Evolutionary conservation across 2,797 vertebrate species (phyloP).

Genomic region (Rhincodon typus): DNA sequence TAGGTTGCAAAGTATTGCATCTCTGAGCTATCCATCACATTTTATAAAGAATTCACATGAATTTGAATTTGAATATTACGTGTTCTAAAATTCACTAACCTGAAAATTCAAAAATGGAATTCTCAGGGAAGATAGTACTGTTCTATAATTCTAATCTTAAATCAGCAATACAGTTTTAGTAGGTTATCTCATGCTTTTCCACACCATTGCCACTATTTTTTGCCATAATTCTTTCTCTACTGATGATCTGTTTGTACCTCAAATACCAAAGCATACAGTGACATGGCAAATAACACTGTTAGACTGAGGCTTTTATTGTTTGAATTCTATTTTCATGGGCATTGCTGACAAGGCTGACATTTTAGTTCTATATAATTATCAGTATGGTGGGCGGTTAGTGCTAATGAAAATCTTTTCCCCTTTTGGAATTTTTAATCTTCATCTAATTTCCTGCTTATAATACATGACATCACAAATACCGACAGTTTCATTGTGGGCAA

Average conservation of each 20-base stretch:
- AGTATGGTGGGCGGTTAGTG: background rate
- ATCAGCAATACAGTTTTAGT: background rate
- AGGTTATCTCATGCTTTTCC: background rate
- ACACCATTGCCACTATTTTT: background rate
- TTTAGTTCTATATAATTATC: constrained; percentile 8
- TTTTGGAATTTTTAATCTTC: constrained; percentile 29
- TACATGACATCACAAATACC: background rate
- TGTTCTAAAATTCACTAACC: background rate
- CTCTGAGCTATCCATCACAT: background rate
- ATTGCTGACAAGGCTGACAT: constrained; percentile 24
- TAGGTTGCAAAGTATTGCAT: background rate
- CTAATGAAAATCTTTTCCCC: constrained; percentile 23
- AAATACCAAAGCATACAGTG: constrained; percentile 27
- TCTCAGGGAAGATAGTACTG: background rate
- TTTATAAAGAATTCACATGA: background rate
- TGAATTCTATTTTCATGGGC: background rate
- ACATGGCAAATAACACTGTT: background rate
- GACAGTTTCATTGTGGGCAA: constrained; percentile 3
- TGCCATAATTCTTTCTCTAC: background rate
- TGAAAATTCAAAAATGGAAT: background rate
- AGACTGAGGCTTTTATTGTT: background rate
- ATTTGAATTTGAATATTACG: background rate
- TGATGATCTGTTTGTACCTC: background rate
- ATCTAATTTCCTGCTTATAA: constrained; percentile 22
- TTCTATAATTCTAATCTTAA: background rate